Evolutionary conservation across 64 coral and sea anemone species (phyloP).

Genomic region (Pocillopora verrucosa): DNA sequence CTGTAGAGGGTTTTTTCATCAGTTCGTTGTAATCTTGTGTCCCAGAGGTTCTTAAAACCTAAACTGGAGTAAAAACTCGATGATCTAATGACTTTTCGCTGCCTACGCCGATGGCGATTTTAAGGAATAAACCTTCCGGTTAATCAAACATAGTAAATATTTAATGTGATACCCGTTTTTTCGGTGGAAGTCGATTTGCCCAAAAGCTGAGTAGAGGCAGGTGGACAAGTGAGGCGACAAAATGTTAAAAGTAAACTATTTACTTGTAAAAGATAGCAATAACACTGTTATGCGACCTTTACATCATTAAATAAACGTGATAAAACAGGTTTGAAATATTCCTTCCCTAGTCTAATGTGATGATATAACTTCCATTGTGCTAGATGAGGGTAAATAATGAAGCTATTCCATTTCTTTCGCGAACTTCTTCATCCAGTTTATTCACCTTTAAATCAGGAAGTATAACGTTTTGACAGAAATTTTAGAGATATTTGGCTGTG

Average conservation of each 20-base stretch:
- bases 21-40: not conserved
- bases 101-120: not conserved
- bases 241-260: conserved; percentile 9
- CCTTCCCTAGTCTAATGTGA: no score
- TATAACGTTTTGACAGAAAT: no score
- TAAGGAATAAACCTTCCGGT: not conserved
- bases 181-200: conserved; percentile 3
- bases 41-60: not conserved
- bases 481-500: no score
- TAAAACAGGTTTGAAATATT: no score
- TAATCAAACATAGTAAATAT: conserved; percentile 7
- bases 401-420: no score
- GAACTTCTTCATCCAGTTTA: no score
- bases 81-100: conserved; percentile 37
- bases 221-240: not conserved
- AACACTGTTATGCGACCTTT: no score
- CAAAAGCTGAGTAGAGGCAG: not conserved
- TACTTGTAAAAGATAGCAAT: no score
- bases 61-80: not conserved
- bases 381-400: no score
- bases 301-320: no score
- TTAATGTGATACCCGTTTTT: conserved; percentile 29
- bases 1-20: not conserved
- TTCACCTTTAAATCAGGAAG: no score
- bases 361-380: no score